A percentile compares a stretch with the other conserved stretches of the same genome.
phyloP scores from a whole-genome alignment of 2,888 invertebrate genomes.

The Parapristionchus giblindavisi region DNA sequence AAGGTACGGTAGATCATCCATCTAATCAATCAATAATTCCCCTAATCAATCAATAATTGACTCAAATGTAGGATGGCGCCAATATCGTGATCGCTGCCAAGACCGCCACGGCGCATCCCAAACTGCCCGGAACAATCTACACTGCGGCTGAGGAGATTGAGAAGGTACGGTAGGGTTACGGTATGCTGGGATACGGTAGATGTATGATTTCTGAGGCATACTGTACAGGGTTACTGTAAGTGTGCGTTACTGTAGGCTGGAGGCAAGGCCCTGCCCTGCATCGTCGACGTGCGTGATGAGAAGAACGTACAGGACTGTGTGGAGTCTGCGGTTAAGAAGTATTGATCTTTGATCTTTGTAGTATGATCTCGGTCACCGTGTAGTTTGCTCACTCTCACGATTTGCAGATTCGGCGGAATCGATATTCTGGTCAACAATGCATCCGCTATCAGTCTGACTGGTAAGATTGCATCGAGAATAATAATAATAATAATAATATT shows the following conservation, averaged over 20 bases:
- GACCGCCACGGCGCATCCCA: conserved; percentile 88
- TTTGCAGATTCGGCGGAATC: conserved; percentile 84
- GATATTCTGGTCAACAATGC: conserved; percentile 94
- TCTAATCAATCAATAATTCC: not conserved
- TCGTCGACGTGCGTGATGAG: conserved; percentile 88
- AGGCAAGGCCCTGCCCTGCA: conserved; percentile 73
- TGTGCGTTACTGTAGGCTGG: conserved; percentile 44
- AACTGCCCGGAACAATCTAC: conserved; percentile 90
- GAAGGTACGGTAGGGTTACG: conserved; percentile 43
- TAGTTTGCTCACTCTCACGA: too few species aligned
- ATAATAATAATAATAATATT: too few species aligned
- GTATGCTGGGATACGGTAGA: not conserved
- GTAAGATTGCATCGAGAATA: too few species aligned
- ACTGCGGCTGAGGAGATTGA: conserved; percentile 87
- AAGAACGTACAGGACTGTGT: conserved; percentile 74
- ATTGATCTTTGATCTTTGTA: not conserved
- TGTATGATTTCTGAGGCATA: too few species aligned
- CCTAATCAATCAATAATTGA: not conserved
- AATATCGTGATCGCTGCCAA: conserved; percentile 91
- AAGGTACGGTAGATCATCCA: conserved; percentile 31
- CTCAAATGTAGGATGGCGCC: conserved; percentile 81
- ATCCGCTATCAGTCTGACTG: conserved; percentile 83
- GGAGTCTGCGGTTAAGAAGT: conserved; percentile 62
- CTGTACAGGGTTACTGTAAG: not conserved
- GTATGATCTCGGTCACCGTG: conserved; percentile 47